phyloP scores from a whole-genome alignment of 2,888 invertebrate species.

The Spialia ferax region DNA sequence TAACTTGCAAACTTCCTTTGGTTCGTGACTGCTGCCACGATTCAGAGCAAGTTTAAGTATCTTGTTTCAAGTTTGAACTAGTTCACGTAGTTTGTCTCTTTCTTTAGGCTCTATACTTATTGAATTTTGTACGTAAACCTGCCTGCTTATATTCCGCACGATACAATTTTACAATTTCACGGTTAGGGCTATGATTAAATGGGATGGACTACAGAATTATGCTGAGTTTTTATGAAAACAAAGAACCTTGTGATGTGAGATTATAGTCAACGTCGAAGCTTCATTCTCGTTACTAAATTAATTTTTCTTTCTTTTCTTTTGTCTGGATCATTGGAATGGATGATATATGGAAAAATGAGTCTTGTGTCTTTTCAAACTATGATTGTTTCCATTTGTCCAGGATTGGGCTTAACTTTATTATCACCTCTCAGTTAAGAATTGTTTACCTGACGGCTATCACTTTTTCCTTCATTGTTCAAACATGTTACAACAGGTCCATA shows the following conservation, averaged over 20 bases:
- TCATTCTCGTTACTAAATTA: background rate
- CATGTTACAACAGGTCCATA: constrained; percentile 52
- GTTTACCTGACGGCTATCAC: constrained; percentile 31
- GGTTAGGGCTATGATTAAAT: constrained; percentile 29
- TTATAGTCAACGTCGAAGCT: constrained; percentile 1
- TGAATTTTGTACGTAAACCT: constrained; percentile 43
- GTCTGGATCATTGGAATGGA: too few relatives aligned
- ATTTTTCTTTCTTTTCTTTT: background rate
- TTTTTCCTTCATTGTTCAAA: constrained; percentile 45
- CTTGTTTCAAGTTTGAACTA: constrained; percentile 64
- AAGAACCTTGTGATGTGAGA: background rate
- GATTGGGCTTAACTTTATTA: constrained; percentile 1
- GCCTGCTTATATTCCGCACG: constrained; percentile 41
- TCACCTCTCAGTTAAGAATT: constrained; percentile 18
- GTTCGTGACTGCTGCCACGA: constrained; percentile 69
- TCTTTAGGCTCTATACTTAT: constrained; percentile 52
- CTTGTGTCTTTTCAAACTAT: background rate
- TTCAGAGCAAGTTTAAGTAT: constrained; percentile 68
- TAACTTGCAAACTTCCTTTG: constrained; percentile 51
- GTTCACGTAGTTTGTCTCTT: constrained; percentile 62
- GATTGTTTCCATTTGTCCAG: background rate
- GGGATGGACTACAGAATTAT: constrained; percentile 6
- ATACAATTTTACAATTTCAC: constrained; percentile 33
- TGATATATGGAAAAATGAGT: background rate
- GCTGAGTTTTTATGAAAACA: constrained; percentile 7